These are phyloP conservation scores for Paralvinella palmiformis DNA, from an alignment of 1,140 invertebrate genomes.

Conservation along the genomic window DNA sequence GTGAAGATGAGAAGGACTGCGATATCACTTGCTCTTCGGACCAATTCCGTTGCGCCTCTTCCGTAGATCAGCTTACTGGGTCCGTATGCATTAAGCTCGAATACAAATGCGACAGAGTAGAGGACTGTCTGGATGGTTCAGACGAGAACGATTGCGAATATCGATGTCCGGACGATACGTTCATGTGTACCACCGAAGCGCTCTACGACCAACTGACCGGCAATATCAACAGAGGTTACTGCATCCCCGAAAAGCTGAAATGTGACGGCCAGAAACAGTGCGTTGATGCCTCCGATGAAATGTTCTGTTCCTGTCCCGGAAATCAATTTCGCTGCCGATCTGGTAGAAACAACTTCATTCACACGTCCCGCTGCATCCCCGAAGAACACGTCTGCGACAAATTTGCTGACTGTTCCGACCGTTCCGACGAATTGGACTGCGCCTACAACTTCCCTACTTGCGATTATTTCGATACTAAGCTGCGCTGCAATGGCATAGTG, in stretches of 20 bases:
- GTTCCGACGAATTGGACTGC: background rate
- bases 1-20: constrained; percentile 3
- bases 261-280: background rate
- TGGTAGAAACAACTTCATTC: background rate
- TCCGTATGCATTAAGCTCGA: background rate
- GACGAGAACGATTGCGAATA: background rate
- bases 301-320: background rate
- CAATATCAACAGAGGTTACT: background rate
- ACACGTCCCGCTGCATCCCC: background rate
- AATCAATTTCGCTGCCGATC: background rate
- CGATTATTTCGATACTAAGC: background rate
- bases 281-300: background rate
- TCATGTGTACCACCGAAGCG: background rate
- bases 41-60: constrained; percentile 4
- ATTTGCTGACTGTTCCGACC: background rate
- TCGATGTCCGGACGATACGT: background rate
- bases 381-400: background rate
- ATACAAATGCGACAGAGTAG: background rate
- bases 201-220: background rate
- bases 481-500: background rate
- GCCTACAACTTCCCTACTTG: background rate
- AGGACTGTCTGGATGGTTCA: background rate
- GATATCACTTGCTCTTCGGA: background rate
- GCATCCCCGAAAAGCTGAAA: background rate
- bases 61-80: too few species aligned